Evolutionary conservation across 2,888 invertebrate species (phyloP).

Genomic region (Mechanitis messenoides): DNA sequence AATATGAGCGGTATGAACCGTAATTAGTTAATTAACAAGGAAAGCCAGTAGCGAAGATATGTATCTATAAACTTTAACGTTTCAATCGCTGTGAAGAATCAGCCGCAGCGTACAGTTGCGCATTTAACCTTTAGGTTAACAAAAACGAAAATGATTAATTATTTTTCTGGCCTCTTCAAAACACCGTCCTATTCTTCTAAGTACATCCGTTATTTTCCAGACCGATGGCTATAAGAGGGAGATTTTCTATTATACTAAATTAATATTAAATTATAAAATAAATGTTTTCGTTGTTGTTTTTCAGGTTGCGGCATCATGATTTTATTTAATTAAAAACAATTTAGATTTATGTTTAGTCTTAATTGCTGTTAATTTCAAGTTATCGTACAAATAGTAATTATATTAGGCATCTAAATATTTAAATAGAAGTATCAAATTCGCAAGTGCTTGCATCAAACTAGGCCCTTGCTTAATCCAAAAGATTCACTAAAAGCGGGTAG

Average conservation of each 20-base stretch:
- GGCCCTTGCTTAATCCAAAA: constrained; percentile 42
- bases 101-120: constrained; percentile 52
- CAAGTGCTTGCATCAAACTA: constrained; percentile 44
- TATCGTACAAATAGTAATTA: too few relatives aligned
- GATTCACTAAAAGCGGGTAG: constrained; percentile 69
- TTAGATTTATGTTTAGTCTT: not conserved
- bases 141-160: constrained; percentile 74
- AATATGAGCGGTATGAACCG: too few relatives aligned
- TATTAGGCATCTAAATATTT: too few relatives aligned
- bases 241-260: constrained; percentile 63
- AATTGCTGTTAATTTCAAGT: not conserved
- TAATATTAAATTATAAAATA: constrained; percentile 68
- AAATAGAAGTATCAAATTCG: constrained; percentile 37
- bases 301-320: not conserved
- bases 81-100: too few relatives aligned
- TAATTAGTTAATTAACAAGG: too few relatives aligned
- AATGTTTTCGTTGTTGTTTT: constrained; percentile 30
- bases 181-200: constrained; percentile 73
- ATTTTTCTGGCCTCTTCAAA: constrained; percentile 73
- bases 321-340: not conserved
- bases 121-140: constrained; percentile 69
- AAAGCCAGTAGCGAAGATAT: too few relatives aligned
- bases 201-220: constrained; percentile 75
- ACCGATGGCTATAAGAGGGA: constrained; percentile 67
- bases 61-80: too few relatives aligned